Evolutionary conservation across 2,888 invertebrate genomes (phyloP).

Genomic region (Apoda limacodes): DNA sequence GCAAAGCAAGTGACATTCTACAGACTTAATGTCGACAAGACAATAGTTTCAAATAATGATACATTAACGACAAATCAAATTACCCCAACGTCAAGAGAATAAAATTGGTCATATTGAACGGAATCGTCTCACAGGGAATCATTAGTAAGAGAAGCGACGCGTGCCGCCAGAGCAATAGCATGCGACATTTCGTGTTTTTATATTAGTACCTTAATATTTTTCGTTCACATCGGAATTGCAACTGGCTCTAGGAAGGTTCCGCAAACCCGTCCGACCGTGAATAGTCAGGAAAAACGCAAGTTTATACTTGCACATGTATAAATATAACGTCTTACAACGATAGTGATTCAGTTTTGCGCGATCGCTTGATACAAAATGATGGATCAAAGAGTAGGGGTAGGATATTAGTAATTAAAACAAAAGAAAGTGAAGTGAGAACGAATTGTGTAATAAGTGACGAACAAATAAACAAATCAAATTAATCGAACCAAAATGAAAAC

Average conservation of each 20-base stretch:
- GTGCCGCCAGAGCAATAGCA: conserved; percentile 27
- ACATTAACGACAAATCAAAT: conserved; percentile 38
- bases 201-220: conserved; percentile 37
- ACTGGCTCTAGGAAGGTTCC: conserved; percentile 33
- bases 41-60: conserved; percentile 33
- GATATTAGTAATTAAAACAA: conserved; percentile 23
- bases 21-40: conserved; percentile 29
- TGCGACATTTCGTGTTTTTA: conserved; percentile 33
- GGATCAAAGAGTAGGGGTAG: conserved; percentile 38
- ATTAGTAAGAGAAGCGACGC: conserved; percentile 54
- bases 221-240: conserved; percentile 50
- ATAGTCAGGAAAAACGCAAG: conserved; percentile 58
- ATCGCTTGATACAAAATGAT: conserved; percentile 62
- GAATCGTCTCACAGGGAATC: conserved; percentile 22
- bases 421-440: conserved; percentile 47
- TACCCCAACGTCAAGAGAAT: conserved; percentile 34
- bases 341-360: conserved; percentile 63
- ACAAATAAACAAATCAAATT: conserved; percentile 20
- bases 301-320: conserved; percentile 61
- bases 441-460: conserved; percentile 34
- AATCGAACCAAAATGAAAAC: conserved; percentile 32
- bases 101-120: conserved; percentile 27
- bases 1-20: conserved; percentile 19
- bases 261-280: conserved; percentile 48
- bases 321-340: conserved; percentile 54